phyloP scores from a whole-genome alignment of 2,888 invertebrate genomes.

The Bhutanitis thaidina region DNA sequence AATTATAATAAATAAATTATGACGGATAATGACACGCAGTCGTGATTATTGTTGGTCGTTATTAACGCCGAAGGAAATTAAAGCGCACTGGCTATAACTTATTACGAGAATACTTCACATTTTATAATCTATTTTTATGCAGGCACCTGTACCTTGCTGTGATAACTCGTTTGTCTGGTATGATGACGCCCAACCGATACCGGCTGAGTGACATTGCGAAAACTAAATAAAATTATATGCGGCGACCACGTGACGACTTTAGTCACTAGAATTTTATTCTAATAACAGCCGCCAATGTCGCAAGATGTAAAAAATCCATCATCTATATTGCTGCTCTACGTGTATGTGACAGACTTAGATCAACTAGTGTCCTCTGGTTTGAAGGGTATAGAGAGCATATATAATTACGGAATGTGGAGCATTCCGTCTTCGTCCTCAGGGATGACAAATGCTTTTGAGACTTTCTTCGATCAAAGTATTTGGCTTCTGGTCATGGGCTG shows the following conservation, averaged over 20 bases:
- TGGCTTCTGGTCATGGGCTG: too few species aligned
- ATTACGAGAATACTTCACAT: constrained; percentile 41
- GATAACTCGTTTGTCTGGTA: constrained; percentile 53
- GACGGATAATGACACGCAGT: constrained; percentile 31
- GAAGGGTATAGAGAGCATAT: too few species aligned
- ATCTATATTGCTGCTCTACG: too few species aligned
- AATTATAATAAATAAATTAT: constrained; percentile 25
- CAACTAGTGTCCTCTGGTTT: too few species aligned
- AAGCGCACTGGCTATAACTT: constrained; percentile 43
- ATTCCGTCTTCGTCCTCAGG: too few species aligned
- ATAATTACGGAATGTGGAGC: too few species aligned
- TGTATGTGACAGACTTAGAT: too few species aligned
- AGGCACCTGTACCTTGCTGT: constrained; percentile 45
- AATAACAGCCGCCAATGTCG: too few species aligned
- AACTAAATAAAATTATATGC: constrained; percentile 14
- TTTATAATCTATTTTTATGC: constrained; percentile 50
- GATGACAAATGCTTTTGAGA: too few species aligned
- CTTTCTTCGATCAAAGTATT: too few species aligned
- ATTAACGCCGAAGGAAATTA: constrained; percentile 48
- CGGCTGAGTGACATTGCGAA: constrained; percentile 27
- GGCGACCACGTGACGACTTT: constrained; percentile 14
- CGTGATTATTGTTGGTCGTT: constrained; percentile 32
- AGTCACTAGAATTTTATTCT: too few species aligned
- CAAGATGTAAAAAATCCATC: too few species aligned
- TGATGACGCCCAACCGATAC: constrained; percentile 36